Conservation (phyloP, 1,140 invertebrate genomes). For the Orchestia grillus region DNA sequence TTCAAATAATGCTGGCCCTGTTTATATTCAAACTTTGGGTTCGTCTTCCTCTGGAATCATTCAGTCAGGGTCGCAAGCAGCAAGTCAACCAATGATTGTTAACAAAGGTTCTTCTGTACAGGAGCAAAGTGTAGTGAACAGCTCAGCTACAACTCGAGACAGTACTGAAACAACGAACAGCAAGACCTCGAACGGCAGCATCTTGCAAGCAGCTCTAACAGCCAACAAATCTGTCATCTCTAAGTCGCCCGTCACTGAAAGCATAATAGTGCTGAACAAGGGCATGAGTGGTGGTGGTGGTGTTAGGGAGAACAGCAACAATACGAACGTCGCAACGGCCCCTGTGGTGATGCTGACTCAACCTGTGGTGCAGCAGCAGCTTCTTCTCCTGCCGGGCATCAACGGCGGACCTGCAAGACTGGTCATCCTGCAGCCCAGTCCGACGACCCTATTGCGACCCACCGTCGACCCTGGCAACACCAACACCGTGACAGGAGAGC, state of each 20-base stretch:
- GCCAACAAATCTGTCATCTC: neutral
- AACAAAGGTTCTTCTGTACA: neutral
- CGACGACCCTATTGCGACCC: neutral
- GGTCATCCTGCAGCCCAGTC: conserved; percentile 24
- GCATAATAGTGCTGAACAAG: conserved; percentile 29
- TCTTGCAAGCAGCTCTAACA: conserved; percentile 21
- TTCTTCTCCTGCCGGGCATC: conserved; percentile 3
- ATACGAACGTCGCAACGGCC: neutral
- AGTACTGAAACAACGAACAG: neutral
- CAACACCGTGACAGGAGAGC: neutral
- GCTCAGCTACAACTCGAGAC: neutral
- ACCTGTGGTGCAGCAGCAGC: conserved; percentile 16
- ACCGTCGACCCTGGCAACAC: neutral
- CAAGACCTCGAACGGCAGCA: neutral
- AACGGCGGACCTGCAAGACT: conserved; percentile 39
- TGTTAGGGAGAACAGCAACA: neutral
- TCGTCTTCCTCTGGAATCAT: neutral
- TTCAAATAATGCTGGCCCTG: neutral
- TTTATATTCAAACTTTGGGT: neutral
- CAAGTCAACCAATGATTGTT: neutral
- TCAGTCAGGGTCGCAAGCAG: neutral
- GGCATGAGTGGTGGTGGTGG: conserved; percentile 24
- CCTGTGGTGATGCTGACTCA: conserved; percentile 33
- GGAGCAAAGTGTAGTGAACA: neutral
- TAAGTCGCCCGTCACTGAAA: neutral